A percentile compares a stretch with the other conserved stretches of the same genome.
These are phyloP conservation scores for Onthophagus taurus DNA, from an alignment of 1,140 invertebrate species.

Conservation along the genomic window DNA sequence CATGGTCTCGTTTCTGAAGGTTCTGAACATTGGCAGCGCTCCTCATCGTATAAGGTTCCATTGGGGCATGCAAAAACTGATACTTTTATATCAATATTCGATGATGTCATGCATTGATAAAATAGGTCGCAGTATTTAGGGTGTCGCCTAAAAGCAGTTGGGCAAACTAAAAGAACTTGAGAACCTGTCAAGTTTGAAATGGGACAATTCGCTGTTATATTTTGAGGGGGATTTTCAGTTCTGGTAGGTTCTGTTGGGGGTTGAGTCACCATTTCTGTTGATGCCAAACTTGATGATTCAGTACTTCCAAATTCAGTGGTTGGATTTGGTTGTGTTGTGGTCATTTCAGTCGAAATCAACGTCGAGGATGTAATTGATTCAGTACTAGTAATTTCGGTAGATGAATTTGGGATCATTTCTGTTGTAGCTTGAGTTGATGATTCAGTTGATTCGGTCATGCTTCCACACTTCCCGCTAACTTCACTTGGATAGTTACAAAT, in stretches of 20 bases:
- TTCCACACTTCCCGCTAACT: constrained; percentile 11
- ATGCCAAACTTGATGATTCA: too few relatives aligned
- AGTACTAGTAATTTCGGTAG: too few relatives aligned
- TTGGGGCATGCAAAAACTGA: constrained; percentile 65
- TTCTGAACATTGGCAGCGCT: constrained; percentile 57
- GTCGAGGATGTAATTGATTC: neutral
- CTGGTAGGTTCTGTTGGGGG: constrained; percentile 4
- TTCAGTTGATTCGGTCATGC: neutral
- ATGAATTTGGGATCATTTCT: too few relatives aligned
- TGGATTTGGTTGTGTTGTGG: neutral
- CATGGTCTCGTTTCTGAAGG: constrained; percentile 49
- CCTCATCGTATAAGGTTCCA: constrained; percentile 64
- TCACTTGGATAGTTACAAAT: constrained; percentile 12
- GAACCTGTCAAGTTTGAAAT: constrained; percentile 44
- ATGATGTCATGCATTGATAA: constrained; percentile 65
- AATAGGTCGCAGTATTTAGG: constrained; percentile 75
- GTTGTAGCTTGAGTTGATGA: constrained; percentile 12
- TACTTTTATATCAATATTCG: constrained; percentile 59
- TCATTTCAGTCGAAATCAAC: neutral
- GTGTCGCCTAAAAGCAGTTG: constrained; percentile 71
- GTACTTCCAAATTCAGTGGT: too few relatives aligned
- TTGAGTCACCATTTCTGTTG: constrained; percentile 9
- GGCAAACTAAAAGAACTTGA: constrained; percentile 63
- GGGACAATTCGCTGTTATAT: constrained; percentile 26
- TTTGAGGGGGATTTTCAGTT: constrained; percentile 1